Percentiles rank a stretch among this genome's conserved stretches.
These are phyloP conservation scores for Rhincodon typus DNA, from an alignment of 2,797 vertebrate genomes.

Conservation along the genomic window DNA sequence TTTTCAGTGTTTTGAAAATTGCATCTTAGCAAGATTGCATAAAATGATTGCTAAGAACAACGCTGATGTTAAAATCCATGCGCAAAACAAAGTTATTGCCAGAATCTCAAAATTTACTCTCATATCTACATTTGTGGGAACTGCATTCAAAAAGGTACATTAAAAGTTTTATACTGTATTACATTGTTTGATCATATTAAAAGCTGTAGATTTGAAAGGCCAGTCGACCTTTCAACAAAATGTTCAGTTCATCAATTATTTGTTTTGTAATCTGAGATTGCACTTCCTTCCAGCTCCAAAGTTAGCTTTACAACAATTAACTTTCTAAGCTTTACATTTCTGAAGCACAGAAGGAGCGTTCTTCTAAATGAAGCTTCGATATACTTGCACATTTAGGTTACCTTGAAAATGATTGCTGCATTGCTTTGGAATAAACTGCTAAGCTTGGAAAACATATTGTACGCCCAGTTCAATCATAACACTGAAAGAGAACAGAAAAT, in stretches of 20 bases:
- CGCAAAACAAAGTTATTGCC: neutral
- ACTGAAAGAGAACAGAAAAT: slow-evolving; percentile 28
- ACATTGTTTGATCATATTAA: neutral
- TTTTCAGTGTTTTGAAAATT: neutral
- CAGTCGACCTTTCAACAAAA: neutral
- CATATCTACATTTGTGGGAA: neutral
- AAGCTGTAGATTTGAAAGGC: neutral
- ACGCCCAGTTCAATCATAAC: neutral
- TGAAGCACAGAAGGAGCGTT: neutral
- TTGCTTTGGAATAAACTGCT: neutral
- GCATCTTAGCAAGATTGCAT: neutral
- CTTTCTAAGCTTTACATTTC: neutral
- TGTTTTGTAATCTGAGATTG: neutral
- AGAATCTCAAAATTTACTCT: neutral
- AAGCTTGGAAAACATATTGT: slow-evolving; percentile 22
- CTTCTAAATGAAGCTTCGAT: neutral
- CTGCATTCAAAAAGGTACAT: neutral
- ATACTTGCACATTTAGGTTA: neutral
- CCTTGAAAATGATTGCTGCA: neutral
- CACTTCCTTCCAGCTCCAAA: neutral
- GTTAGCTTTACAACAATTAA: neutral
- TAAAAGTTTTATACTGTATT: neutral
- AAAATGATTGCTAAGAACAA: neutral
- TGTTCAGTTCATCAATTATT: neutral
- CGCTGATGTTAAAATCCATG: neutral